Base-by-base conservation (phyloP, 2,113 vertebrate genomes). In the Psittacus erithacus region DNA sequence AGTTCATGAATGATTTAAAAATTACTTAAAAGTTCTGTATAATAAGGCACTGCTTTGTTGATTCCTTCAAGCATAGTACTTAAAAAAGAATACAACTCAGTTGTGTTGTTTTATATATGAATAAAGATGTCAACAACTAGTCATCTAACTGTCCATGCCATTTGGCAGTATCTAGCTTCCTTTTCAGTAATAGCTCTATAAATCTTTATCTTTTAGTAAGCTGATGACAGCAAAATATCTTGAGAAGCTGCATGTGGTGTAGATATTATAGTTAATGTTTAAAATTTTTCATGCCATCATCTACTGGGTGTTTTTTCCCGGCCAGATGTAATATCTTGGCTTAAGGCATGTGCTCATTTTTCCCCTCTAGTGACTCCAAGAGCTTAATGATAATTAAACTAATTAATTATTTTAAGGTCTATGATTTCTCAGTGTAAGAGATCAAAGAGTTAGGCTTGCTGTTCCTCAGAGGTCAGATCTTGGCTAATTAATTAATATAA, bases 171-270 rank as follows among this genome's bases (percentile, higher is more conserved):
- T 96, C 87, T 81, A 95, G 92, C 94, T 95, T 96, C 94, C 91
- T 97, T 96, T 88, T 94, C 89, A 95, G 79, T 96, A 97, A 96
- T 55, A 95, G 91, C 93, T 82, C 90, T 43, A 86, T 96, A 96
- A 97, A 97, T 95, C 96, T 96, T 96, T 96, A 96, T 96, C 93
- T 96, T 91, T 86, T 96, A 86, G 90, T 82, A 69, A 96, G 85
- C 91, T 88, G 95, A 92, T 92, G 95, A 96, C 92, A 94, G 87
- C 68, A 55, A 87, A 97, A 93, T 94, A 94, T 94, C 84, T 96
- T 97, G 96, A 96, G 92, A 88, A 93, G 93, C 93, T 96, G 93
- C 93, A 96, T 95, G 97, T 95, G 95, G 88, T 93, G 81, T 43
- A 93, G 94, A 85, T 94, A 39, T 81, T 94, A 55, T 1, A 79